These are phyloP conservation scores for Musca domestica DNA, from an alignment of 1,140 invertebrate genomes.

Conservation along the genomic window DNA sequence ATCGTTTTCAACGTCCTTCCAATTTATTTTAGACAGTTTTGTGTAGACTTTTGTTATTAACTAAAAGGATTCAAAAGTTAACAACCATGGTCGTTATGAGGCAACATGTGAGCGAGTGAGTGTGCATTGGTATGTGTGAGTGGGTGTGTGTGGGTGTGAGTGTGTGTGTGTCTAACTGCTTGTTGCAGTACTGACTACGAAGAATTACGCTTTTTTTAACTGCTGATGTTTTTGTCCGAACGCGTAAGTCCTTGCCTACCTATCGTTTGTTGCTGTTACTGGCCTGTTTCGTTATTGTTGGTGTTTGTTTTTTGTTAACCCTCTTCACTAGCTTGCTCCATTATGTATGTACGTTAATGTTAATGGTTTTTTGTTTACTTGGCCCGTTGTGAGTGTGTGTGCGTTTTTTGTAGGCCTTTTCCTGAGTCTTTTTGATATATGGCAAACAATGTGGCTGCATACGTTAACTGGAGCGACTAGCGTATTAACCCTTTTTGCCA, in stretches of 20 bases:
- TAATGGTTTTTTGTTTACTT: constrained; percentile 4
- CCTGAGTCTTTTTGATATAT: not conserved
- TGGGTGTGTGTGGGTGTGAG: not conserved
- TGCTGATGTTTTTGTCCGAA: constrained; percentile 2
- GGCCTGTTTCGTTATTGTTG: too few species aligned
- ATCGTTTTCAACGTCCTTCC: too few species aligned
- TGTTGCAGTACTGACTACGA: not conserved
- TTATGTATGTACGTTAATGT: constrained; percentile 10
- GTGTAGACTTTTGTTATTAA: too few species aligned
- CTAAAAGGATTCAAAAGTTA: too few species aligned
- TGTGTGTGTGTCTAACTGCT: not conserved
- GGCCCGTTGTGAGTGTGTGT: not conserved
- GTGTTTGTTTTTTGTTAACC: not conserved
- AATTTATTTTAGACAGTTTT: too few species aligned
- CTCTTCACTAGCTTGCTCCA: not conserved
- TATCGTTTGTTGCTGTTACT: too few species aligned
- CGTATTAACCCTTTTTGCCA: constrained; percentile 9
- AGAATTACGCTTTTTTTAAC: not conserved
- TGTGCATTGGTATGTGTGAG: not conserved
- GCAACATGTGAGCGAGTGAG: not conserved
- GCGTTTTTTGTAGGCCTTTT: constrained; percentile 4
- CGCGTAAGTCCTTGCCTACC: not conserved
- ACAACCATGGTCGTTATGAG: not conserved
- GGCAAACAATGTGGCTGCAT: too few species aligned
- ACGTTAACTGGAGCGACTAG: not conserved